Percentiles rank a stretch among this genome's conserved stretches.
Evolutionary conservation across 2,888 invertebrate species (phyloP).

Genomic region (Craniophora ligustri): DNA sequence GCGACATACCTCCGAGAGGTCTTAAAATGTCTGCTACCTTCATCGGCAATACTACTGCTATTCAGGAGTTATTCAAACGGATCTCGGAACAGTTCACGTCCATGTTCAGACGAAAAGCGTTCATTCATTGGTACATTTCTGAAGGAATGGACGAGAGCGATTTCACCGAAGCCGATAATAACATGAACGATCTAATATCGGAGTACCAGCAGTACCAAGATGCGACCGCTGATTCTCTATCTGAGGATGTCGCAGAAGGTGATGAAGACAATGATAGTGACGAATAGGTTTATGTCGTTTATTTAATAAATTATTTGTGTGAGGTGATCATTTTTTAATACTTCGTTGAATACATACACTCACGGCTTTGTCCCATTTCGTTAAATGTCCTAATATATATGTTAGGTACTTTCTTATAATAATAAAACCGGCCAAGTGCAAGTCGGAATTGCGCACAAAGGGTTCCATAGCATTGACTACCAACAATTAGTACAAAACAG

Average conservation of each 20-base stretch:
- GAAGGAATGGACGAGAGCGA: constrained; percentile 99
- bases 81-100: constrained; percentile 95
- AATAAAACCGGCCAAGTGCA: too few species aligned
- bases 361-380: too few species aligned
- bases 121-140: constrained; percentile 98
- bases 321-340: too few species aligned
- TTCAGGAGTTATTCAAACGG: constrained; percentile 95
- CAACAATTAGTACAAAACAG: too few species aligned
- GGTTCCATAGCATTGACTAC: too few species aligned
- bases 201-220: constrained; percentile 98
- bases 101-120: constrained; percentile 98
- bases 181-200: constrained; percentile 95
- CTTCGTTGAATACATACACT: too few species aligned
- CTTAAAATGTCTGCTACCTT: constrained; percentile 96
- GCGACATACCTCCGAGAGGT: constrained; percentile 92
- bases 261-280: constrained; percentile 71
- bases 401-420: too few species aligned
- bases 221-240: constrained; percentile 94
- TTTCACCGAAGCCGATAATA: constrained; percentile 97
- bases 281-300: constrained; percentile 39
- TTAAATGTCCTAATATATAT: too few species aligned
- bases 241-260: constrained; percentile 88
- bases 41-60: constrained; percentile 95
- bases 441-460: too few species aligned
- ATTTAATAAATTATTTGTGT: constrained; percentile 50